Conservation (phyloP, 2,888 invertebrate species). For the Lysandra bellargus region DNA sequence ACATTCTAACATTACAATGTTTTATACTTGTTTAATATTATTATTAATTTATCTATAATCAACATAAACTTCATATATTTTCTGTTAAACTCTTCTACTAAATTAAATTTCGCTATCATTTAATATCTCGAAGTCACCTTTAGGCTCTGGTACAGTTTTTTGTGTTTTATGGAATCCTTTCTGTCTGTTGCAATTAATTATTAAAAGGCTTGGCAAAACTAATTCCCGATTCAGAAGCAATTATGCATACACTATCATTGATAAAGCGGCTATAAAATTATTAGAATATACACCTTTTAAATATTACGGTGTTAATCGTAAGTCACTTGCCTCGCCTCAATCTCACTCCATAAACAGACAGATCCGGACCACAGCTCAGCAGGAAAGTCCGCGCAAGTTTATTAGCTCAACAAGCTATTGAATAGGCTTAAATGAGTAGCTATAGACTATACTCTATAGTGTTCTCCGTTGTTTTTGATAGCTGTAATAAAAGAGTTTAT, state of each 20-base stretch:
- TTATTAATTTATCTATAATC: too few relatives aligned
- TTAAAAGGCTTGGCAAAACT: too few relatives aligned
- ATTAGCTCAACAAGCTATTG: constrained; percentile 26
- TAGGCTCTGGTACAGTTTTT: too few relatives aligned
- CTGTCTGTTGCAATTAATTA: too few relatives aligned
- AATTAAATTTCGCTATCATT: too few relatives aligned
- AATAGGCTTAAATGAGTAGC: neutral
- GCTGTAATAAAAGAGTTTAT: neutral
- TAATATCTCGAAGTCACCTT: too few relatives aligned
- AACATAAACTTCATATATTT: too few relatives aligned
- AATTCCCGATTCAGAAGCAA: neutral
- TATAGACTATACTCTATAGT: neutral
- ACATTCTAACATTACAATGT: too few relatives aligned
- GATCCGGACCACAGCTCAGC: constrained; percentile 43
- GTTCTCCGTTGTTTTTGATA: neutral
- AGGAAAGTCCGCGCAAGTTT: constrained; percentile 41
- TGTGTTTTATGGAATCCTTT: too few relatives aligned
- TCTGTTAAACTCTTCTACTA: too few relatives aligned
- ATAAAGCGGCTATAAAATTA: constrained; percentile 3
- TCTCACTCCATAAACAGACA: constrained; percentile 51
- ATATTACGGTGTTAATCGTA: neutral
- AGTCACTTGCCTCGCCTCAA: constrained; percentile 37
- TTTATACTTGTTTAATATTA: too few relatives aligned
- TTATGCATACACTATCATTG: neutral
- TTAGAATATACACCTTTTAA: neutral